These are phyloP conservation scores for Albula goreensis DNA, from an alignment of 2,113 vertebrate species.

Conservation along the genomic window DNA sequence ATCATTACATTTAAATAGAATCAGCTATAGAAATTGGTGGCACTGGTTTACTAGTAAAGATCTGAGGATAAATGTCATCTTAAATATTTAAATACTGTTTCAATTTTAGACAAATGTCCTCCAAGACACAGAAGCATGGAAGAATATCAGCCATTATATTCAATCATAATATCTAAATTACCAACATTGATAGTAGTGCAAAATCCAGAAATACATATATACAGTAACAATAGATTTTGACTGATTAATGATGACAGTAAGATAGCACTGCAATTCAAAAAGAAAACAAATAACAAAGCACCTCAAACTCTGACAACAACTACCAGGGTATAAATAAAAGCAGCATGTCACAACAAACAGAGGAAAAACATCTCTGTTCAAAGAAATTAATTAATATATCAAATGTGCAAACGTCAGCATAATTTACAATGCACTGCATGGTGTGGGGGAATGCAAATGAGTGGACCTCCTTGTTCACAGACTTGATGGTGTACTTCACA, in stretches of 20 bases:
- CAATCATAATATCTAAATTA: no score
- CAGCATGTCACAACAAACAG: neutral
- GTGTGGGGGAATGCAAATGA: slow-evolving; percentile 13
- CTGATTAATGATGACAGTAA: no score
- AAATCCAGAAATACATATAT: no score
- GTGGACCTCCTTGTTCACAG: neutral
- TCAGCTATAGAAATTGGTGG: slow-evolving; percentile 73
- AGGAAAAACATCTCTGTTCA: neutral
- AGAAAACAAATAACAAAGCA: slow-evolving; percentile 24
- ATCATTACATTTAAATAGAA: slow-evolving; percentile 95
- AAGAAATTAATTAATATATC: neutral
- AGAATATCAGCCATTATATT: no score
- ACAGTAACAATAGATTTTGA: no score
- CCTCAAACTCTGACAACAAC: neutral
- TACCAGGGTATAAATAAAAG: no score
- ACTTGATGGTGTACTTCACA: slow-evolving; percentile 15
- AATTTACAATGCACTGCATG: neutral
- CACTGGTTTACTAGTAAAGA: slow-evolving; percentile 50
- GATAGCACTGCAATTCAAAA: neutral
- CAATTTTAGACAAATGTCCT: neutral
- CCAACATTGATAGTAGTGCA: no score
- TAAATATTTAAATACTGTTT: slow-evolving; percentile 24
- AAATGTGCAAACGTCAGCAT: slow-evolving; percentile 2
- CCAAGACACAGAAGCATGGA: no score
- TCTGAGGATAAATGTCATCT: slow-evolving; percentile 49